Evolutionary conservation across 2,113 vertebrate species (phyloP).

Genomic region (Strix uralensis): DNA sequence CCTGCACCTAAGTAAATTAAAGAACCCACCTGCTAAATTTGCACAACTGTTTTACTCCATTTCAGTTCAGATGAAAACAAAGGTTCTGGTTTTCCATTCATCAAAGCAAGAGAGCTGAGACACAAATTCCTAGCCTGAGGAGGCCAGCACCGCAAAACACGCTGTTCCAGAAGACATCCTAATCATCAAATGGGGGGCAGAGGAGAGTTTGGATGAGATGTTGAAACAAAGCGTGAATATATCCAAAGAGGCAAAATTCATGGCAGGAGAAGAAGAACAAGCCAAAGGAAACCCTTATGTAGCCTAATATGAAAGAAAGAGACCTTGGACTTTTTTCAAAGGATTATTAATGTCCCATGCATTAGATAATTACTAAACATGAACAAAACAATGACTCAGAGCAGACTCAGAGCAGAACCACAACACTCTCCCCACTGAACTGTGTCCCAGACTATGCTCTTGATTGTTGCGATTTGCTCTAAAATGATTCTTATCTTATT

Average conservation of each 20-base stretch:
- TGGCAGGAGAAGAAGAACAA: not conserved
- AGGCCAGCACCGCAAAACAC: not conserved
- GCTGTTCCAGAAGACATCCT: not conserved
- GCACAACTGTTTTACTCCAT: not conserved
- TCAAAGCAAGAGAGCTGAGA: not conserved
- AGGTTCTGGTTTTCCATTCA: not conserved
- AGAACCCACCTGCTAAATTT: not conserved
- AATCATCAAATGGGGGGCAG: not conserved
- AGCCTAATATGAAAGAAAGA: not conserved
- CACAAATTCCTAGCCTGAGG: not conserved
- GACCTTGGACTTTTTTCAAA: not conserved
- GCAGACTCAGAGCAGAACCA: not conserved
- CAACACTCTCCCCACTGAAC: not conserved
- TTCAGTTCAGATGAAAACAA: not conserved
- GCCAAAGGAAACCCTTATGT: not conserved
- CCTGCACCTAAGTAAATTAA: not conserved
- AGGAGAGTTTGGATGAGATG: not conserved
- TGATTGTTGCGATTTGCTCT: not conserved
- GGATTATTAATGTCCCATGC: not conserved
- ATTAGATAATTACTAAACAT: not conserved
- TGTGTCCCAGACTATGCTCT: not conserved
- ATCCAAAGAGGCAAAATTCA: not conserved
- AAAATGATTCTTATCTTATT: not conserved
- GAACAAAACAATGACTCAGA: not conserved
- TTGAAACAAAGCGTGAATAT: not conserved